Base-by-base conservation (phyloP, 1,140 invertebrate genomes). In the Elymnias hypermnestra region DNA sequence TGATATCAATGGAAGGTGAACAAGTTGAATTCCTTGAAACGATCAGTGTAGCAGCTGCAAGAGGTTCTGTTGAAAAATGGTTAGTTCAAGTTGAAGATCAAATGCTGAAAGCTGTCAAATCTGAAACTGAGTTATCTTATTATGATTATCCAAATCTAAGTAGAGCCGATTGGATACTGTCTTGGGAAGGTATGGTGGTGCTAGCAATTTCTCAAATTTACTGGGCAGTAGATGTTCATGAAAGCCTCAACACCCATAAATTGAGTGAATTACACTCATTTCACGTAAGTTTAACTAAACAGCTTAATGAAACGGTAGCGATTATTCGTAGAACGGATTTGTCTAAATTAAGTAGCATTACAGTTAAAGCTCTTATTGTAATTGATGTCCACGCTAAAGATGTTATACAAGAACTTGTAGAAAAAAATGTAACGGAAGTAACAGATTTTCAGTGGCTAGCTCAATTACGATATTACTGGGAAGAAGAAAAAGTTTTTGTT, bases 41-140 rank as follows among this genome's bases (percentile, higher is more conserved):
- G 7, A 93, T 98, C 8, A 93, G 92, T 6, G 95, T 95, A 0
- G 88, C 87, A 31, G 93, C 93, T 21, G 94, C 95, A 2, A 88
- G 92, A 57, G 95, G 96, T 3, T 94, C 94, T 58, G 96, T 98
- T 0, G 97, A 98, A 83, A 95, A 95, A 81, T 98, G 97, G 96
- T 88, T 98, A 1, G 81, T 96, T 19, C 90, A 94, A 83, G 92
- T 97, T 2, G 94, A 97, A 85, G 87, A 91, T 26, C 92, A 95
- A 83, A 98, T 97, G 95, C 71, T 94, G 0, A 86, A 83, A 50
- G 91, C 94, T 1, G 87, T 95, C 1, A 90, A 91, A 58, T 89
- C 91, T 55, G 91, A 94, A 75, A 91, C 93, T n/a, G 75, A 89
- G 25, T 81, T 92, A 68, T 92, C 94, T 46, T 91, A 92, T 56